These are phyloP conservation scores for Cyphomyrus discorhynchus DNA, from an alignment of 2,113 vertebrate genomes.

Conservation along the genomic window DNA sequence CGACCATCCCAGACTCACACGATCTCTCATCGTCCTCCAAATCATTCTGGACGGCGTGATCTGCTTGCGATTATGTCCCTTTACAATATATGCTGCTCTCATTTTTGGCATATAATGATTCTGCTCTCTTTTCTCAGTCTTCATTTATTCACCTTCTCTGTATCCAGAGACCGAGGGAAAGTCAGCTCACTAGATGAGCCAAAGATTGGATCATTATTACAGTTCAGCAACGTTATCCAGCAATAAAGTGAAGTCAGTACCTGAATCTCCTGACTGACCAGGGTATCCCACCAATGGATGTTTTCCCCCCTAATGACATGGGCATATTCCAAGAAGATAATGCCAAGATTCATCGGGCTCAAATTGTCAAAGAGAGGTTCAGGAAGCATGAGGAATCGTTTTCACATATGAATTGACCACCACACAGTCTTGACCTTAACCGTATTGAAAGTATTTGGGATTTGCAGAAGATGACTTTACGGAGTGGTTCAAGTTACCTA, in stretches of 20 bases:
- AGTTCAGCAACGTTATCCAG: neutral
- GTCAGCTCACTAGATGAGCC: neutral
- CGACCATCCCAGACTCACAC: neutral
- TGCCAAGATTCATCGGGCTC: neutral
- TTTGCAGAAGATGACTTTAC: neutral
- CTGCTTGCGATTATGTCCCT: neutral
- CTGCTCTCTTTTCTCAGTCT: neutral
- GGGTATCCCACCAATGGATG: too few relatives aligned
- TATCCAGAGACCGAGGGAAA: neutral
- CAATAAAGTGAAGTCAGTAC: neutral
- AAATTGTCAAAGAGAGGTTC: neutral
- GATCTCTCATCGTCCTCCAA: neutral
- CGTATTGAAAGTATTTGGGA: neutral
- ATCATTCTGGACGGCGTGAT: neutral
- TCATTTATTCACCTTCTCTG: neutral
- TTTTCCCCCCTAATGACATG: neutral
- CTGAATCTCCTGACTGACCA: too few relatives aligned
- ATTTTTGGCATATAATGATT: neutral
- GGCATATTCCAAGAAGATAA: neutral
- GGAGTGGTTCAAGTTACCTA: neutral
- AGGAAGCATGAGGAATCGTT: neutral
- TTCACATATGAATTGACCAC: neutral
- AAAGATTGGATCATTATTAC: neutral
- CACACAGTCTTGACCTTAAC: neutral
- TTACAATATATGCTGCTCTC: neutral